Conservation (phyloP, 2,888 invertebrate genomes). For the Monoplex corrugatus region DNA sequence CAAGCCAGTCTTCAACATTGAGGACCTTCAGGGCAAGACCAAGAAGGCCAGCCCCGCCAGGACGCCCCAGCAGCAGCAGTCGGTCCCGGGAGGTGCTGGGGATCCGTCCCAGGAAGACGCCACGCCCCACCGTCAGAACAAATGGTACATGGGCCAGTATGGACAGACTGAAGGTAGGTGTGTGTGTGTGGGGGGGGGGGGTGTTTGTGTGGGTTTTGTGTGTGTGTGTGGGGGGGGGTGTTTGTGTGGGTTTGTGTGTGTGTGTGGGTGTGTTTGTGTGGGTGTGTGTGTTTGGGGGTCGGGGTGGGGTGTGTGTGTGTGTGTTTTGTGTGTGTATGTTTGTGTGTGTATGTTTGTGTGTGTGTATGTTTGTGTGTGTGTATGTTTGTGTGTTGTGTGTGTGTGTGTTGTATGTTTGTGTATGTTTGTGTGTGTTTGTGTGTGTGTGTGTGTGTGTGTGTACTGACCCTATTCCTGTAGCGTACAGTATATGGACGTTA, state of each 20-base stretch:
- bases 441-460: no score
- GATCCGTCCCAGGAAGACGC: constrained; percentile 56
- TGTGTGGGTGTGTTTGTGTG: neutral
- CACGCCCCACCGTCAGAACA: constrained; percentile 61
- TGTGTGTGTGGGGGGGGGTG: neutral
- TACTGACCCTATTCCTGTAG: no score
- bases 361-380: no score
- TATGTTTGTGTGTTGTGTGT: no score
- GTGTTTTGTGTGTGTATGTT: constrained; percentile 6
- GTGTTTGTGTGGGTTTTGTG: neutral
- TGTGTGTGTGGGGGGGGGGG: neutral
- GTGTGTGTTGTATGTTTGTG: no score
- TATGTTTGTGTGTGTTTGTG: no score
- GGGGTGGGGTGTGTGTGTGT: neutral
- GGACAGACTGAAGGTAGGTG: constrained; percentile 73
- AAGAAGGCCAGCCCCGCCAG: neutral
- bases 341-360: neutral
- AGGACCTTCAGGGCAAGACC: neutral
- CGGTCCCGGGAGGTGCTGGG: constrained; percentile 54
- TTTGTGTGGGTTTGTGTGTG: constrained; percentile 6
- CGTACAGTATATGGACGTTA: no score
- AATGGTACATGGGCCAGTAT: constrained; percentile 80
- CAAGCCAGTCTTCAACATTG: neutral
- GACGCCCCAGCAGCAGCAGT: constrained; percentile 49
- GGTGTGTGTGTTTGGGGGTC: neutral